Base-by-base conservation (phyloP, 2,797 vertebrate genomes). In the Muscicapa comitata region DNA sequence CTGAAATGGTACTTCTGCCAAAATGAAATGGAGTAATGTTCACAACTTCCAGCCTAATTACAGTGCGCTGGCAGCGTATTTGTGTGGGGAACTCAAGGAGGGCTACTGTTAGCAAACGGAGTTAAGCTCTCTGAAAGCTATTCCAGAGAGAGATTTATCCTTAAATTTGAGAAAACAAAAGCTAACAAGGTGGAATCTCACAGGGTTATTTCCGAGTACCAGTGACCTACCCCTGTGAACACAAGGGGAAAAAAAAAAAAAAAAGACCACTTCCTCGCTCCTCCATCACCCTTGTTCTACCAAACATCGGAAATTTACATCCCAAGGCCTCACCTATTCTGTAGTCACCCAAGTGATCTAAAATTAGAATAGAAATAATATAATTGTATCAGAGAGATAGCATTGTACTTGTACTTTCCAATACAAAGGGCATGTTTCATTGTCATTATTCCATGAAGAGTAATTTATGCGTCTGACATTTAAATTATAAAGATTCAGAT, bases 401-500 rank as follows among this genome's bases (percentile, higher is more conserved):
- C 35, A n/a, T 17, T 74, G 43, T 57, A 40, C 45, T 73, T 45
- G 19, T 62, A 31, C 23, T 88, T 90, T 40, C 24, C 78, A 45
- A 23, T 28, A 38, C 51, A 91, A 87, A 89, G 43, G 82, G 26
- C 23, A 16, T 28, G 21, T 58, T 95, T 65, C 18, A 10, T 71
- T 94, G 77, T 79, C 33, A 61, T 71, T 77, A 91, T 71, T 51
- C n/a, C 35, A 20, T 61, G 18, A 57, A 40, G 80, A 86, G 23
- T 90, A 71, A 86, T 91, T 57, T 86, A 83, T 54, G 59, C 59
- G 5, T 53, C 65, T 74, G 85, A 67, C 85, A 83, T 89, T 86
- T 85, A 55, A 81, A 76, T 88, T 66, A n/a, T 6, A 70, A 87
- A 55, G 24, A 73, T n/a, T 73, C 55, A 37, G 63, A 74, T 80